Percentiles rank a stretch among this genome's conserved stretches.
These are phyloP conservation scores for Aythya fuligula DNA, from an alignment of 2,797 vertebrate genomes.

Conservation along the genomic window DNA sequence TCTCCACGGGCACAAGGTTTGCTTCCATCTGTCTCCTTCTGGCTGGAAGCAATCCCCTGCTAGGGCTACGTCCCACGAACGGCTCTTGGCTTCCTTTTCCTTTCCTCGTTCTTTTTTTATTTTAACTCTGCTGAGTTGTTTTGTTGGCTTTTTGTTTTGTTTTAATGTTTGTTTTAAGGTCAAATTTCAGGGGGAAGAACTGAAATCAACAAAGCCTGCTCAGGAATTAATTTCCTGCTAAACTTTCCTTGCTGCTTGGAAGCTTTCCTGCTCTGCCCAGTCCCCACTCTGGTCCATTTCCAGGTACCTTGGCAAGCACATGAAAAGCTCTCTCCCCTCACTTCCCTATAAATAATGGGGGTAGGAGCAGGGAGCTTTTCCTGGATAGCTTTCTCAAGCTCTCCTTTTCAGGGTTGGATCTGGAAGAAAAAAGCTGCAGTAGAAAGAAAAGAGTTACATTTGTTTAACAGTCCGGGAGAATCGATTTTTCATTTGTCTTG, in stretches of 20 bases:
- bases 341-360: conserved; percentile 29
- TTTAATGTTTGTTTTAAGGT: not conserved
- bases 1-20: not conserved
- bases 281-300: not conserved
- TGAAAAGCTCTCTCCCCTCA: not conserved
- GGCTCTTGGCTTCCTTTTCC: not conserved
- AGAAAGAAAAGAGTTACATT: not conserved
- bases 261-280: not conserved
- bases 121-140: not conserved
- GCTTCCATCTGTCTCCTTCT: not conserved
- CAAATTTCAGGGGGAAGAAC: not conserved
- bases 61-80: not conserved
- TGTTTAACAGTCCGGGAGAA: not conserved
- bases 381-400: conserved; percentile 9
- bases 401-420: not conserved
- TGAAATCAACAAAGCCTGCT: conserved; percentile 4
- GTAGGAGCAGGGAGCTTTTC: conserved; percentile 14
- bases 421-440: not conserved
- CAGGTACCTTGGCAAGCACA: conserved; percentile 14
- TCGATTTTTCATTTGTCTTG: not conserved
- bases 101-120: not conserved
- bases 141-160: not conserved
- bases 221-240: conserved; percentile 51
- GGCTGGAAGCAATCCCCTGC: not conserved
- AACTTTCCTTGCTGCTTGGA: conserved; percentile 21